A percentile compares a stretch with the other conserved stretches of the same genome.
Evolutionary conservation across 1,140 invertebrate genomes (phyloP).

Genomic region (Macrocentrus cingulum): DNA sequence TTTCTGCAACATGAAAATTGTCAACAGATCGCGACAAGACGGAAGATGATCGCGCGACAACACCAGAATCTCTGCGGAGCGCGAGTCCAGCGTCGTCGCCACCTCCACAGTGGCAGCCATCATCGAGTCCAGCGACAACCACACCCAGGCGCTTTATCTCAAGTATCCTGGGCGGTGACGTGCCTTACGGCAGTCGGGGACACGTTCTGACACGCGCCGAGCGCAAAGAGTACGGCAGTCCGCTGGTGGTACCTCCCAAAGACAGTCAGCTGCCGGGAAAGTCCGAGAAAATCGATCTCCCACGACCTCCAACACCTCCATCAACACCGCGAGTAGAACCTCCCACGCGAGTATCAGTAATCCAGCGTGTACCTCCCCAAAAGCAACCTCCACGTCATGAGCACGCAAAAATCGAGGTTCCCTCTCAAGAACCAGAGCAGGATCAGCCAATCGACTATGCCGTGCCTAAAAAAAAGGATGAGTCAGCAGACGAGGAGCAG

Average conservation of each 20-base stretch:
- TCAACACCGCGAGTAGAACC: slow-evolving; percentile 54
- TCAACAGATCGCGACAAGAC: slow-evolving; percentile 52
- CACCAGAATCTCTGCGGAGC: slow-evolving; percentile 50
- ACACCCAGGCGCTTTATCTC: slow-evolving; percentile 72
- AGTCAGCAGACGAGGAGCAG: slow-evolving; percentile 66
- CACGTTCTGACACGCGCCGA: slow-evolving; percentile 76
- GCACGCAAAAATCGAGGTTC: slow-evolving; percentile 48
- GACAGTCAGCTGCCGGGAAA: slow-evolving; percentile 55
- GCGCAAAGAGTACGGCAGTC: slow-evolving; percentile 71
- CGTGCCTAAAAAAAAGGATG: slow-evolving; percentile 75
- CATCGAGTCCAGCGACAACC: slow-evolving; percentile 30
- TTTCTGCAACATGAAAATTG: too few species aligned
- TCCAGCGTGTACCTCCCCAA: slow-evolving; percentile 75
- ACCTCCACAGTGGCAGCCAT: slow-evolving; percentile 38
- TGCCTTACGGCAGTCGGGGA: slow-evolving; percentile 72
- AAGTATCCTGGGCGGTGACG: slow-evolving; percentile 73
- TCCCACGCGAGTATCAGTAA: slow-evolving; percentile 70
- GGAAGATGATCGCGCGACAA: slow-evolving; percentile 54
- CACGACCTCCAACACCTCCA: slow-evolving; percentile 60
- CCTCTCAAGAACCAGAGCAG: slow-evolving; percentile 58
- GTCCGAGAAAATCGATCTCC: slow-evolving; percentile 58
- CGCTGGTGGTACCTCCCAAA: slow-evolving; percentile 60
- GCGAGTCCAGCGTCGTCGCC: slow-evolving; percentile 45
- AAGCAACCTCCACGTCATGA: slow-evolving; percentile 50
- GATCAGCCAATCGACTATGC: slow-evolving; percentile 87